A percentile compares a stretch with the other conserved stretches of the same genome.
These are phyloP conservation scores for Ctena decussata DNA, from an alignment of 2,888 invertebrate genomes.

Conservation along the genomic window DNA sequence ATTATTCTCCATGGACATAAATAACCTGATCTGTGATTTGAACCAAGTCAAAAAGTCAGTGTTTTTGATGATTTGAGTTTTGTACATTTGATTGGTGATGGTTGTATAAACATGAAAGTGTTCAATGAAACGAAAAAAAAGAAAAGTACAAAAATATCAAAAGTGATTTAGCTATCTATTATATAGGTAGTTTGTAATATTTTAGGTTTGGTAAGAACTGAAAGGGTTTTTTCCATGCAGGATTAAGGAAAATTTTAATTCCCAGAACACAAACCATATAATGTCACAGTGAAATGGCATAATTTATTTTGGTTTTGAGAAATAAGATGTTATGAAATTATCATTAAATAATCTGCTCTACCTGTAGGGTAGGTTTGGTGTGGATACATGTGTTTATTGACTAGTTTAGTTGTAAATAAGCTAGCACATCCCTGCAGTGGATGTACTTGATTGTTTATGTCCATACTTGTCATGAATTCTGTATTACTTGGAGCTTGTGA, in stretches of 20 bases:
- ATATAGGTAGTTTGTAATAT: too few species aligned
- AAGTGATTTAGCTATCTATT: too few species aligned
- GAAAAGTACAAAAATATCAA: too few species aligned
- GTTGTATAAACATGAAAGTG: neutral
- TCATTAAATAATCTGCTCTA: too few species aligned
- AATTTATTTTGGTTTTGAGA: too few species aligned
- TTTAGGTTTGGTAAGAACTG: too few species aligned
- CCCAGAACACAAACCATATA: too few species aligned
- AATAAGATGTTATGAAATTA: too few species aligned
- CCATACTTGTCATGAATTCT: neutral
- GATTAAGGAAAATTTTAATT: too few species aligned
- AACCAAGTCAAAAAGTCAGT: neutral
- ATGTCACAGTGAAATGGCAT: too few species aligned
- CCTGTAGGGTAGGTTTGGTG: too few species aligned
- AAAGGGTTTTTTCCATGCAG: too few species aligned
- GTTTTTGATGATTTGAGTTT: neutral
- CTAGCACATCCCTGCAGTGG: conserved; percentile 8
- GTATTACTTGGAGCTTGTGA: neutral
- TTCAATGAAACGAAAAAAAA: neutral
- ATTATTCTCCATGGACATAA: neutral
- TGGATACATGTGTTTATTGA: neutral
- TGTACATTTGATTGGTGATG: neutral
- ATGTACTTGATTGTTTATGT: conserved; percentile 4
- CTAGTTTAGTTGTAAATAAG: neutral
- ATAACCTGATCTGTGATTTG: neutral